Base-by-base conservation (phyloP, 2,113 vertebrate species). In the Pygoscelis adeliae region DNA sequence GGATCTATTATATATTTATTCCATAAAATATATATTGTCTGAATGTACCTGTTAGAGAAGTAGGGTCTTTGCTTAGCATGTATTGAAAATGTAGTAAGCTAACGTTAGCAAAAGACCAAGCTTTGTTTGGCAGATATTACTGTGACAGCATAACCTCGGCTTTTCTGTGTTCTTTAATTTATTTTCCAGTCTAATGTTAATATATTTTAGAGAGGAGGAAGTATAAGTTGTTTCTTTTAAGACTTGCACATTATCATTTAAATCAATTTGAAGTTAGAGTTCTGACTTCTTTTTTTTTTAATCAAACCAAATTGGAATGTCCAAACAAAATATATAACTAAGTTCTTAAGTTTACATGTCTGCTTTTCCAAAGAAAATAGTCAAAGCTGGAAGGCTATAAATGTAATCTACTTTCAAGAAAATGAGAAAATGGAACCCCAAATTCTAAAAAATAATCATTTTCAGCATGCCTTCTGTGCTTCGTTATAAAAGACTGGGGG, bases 1-100 rank as follows among this genome's bases (percentile, higher is more conserved):
- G 95, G 97, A 93, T 98, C 97, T 97, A 97, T 96, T 97, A 78
- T 98, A 97, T 98, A 98, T 98, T 98, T 98, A 98, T 98, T 98
- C 95, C 77, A 98, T 89, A 97, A 95, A 97, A 92, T 96, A 97
- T 97, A 94, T 98, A 98, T 98, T 97, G 97, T 98, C 93, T 97
- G 96, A 98, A 87, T 98, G 93, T 97, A 97, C 85, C 93, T 97
- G 93, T 97, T 98, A 96, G 96, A 97, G 92, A 97, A 87, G 77
- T 98, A 97, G 95, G 96, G 86, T 97, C 91, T 98, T 97, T 97
- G 89, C 97, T 98, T 97, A 96, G 95, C 97, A 96, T 98, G 83
- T 82, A 82, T 97, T 98, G 91, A 81, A 93, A 89, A 92, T 94
- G 93, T 98, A 92, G 97, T 98, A 96, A 97, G 94, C 97, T 88